A percentile compares a stretch with the other conserved stretches of the same genome.
phyloP scores from a whole-genome alignment of 1,140 invertebrate species.

The Carcinoscorpius rotundicauda region DNA sequence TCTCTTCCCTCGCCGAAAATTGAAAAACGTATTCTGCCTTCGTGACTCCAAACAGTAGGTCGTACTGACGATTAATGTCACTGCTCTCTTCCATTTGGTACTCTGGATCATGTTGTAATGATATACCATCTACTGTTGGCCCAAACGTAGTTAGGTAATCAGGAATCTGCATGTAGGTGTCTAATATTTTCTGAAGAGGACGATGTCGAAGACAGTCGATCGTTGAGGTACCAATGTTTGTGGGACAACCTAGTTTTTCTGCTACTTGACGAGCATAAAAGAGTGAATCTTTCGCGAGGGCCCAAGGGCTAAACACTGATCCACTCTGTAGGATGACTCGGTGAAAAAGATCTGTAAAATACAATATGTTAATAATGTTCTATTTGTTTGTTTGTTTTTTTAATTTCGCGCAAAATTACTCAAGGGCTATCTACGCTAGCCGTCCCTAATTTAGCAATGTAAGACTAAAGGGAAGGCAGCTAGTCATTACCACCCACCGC shows the following conservation, averaged over 20 bases:
- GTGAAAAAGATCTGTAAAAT: slow-evolving; percentile 49
- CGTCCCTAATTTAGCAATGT: too few relatives aligned
- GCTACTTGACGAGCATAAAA: slow-evolving; percentile 21
- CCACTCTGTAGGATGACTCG: slow-evolving; percentile 64
- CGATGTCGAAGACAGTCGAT: slow-evolving; percentile 66
- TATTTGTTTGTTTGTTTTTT: too few relatives aligned
- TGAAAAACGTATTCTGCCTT: slow-evolving; percentile 79
- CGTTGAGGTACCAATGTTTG: slow-evolving; percentile 46
- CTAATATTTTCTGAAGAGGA: slow-evolving; percentile 29
- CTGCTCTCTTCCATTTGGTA: slow-evolving; percentile 28
- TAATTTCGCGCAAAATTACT: too few relatives aligned
- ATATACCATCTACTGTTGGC: slow-evolving; percentile 68
- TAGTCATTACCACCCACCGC: too few relatives aligned
- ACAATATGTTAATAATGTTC: too few relatives aligned
- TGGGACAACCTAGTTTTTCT: slow-evolving; percentile 17
- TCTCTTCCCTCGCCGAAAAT: slow-evolving; percentile 73
- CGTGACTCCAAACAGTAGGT: slow-evolving; percentile 86
- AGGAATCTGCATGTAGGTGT: slow-evolving; percentile 37
- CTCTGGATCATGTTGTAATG: slow-evolving; percentile 33
- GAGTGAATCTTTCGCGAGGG: slow-evolving; percentile 34
- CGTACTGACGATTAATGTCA: slow-evolving; percentile 41
- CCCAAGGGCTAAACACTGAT: slow-evolving; percentile 62
- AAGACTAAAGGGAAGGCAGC: too few relatives aligned
- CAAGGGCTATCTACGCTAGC: too few relatives aligned
- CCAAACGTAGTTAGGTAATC: slow-evolving; percentile 77